Base-by-base conservation (phyloP, 2,888 invertebrate genomes). In the Cyclophora punctaria region DNA sequence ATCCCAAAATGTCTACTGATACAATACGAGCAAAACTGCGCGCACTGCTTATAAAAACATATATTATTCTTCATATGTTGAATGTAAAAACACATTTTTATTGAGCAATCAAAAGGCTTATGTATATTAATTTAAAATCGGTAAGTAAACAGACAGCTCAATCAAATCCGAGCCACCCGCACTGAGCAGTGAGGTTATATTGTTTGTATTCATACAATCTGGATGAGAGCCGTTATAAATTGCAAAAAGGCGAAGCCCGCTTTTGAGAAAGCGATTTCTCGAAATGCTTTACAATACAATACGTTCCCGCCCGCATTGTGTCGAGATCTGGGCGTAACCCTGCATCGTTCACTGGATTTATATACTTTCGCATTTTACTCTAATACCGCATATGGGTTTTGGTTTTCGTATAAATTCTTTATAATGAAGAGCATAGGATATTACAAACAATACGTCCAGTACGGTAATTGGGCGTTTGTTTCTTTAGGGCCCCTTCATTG, bases 211-310 rank as follows among this genome's bases (percentile, higher is more conserved):
- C 78, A 76, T 77, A 76, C 76, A 77, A 80, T 81, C 79, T 75
- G 74, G 75, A 78, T 76, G 78, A 77, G 77, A 77, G 71, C 72
- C 72, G 78, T 79, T 80, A 81, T 80, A 83, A 82, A 84, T 83
- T 78, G 82, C 78, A 83, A 83, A 82, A 84, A 82, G 80, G 74
- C 77, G 73, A 78, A 73, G 67, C 69, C 63, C 68, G 78, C 78
- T 81, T 80, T 80, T 80, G 77, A 75, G 78, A 78, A 78, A 80
- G 69, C 83, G 84, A 78, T 84, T 83, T 82, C 80, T 77, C 73
- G 78, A 82, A 84, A 80, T 75, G 73, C 77, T 78, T 77, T 77
- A 83, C 82, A 82, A 83, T 75, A 86, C 83, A 85, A 84, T 83
- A 75, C 76, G 71, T 70, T 74, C 70, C 66, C 64, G 60, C 65